Evolutionary conservation across 35 echinoderm and acorn worm genomes (phyloP), one percentile per base, ranked within the genome.

Genomic region (Amphiura filiformis): DNA sequence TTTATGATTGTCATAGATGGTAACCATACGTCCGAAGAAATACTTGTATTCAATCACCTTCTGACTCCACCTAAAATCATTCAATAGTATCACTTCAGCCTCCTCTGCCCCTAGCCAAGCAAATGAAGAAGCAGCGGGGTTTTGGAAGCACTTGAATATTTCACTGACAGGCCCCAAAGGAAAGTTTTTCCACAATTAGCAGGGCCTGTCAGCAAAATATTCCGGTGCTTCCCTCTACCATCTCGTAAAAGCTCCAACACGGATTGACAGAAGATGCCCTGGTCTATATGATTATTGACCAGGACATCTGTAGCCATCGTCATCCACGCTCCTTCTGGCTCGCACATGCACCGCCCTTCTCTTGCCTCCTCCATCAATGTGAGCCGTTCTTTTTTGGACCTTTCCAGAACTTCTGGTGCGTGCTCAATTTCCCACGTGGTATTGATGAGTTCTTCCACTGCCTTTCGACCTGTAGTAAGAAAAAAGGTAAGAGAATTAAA

Each of bases 111-210:
- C 87, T 3, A 89, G 22, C 78, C 87, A 89, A 26, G 87, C 78
- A 89, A 82, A 89, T 23, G 31, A 80, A 1, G 39, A 47, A 7
- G 40, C 34, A 15, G 87, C 78, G 11, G 87, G 87, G 79, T 89
- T 82, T 1, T 32, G 20, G 37, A 81, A 89, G 64, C 2, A 1
- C 12, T 81, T 26, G 64, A 80, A 89, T 42, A 89, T 81, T 64
- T 64, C 31, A 0, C 23, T 75, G 13, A 61, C 33, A 13, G 87
- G 78, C 20, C 26, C 33, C 5, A 89, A 37, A 89, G 41, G 39
- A 89, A 89, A 18, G 87, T 82, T 82, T 89, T 89, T 42, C 78
- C 78, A 70, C 78, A 89, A 40, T 89, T 82, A 17, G 78, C 87
- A 35, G 87, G 78, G 1, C 87, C 87, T 36, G 36, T 82, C 11